Percentiles rank a stretch among this genome's conserved stretches.
Conservation (phyloP, 2,797 vertebrate genomes). For the Anguilla obscura region DNA sequence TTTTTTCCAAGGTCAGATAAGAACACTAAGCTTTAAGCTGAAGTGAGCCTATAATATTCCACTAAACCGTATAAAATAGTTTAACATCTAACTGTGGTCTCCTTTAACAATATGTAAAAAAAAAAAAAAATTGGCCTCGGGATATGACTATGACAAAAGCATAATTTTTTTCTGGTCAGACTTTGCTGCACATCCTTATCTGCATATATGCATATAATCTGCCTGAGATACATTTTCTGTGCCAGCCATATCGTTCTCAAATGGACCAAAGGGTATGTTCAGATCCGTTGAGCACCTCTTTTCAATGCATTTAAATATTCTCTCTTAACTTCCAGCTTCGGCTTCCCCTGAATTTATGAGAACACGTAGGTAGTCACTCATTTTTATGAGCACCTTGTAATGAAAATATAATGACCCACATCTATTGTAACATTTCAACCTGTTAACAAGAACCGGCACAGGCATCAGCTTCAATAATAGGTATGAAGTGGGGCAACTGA, state of each 20-base stretch:
- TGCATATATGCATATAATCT: slow-evolving; percentile 13
- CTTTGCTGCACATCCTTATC: not conserved
- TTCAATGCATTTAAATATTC: slow-evolving; percentile 40
- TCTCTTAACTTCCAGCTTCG: slow-evolving; percentile 25
- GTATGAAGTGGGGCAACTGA: slow-evolving; percentile 32
- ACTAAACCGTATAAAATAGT: not conserved
- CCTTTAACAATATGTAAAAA: not conserved
- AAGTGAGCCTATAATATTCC: not conserved
- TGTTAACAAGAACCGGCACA: slow-evolving; percentile 31
- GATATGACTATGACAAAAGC: not conserved
- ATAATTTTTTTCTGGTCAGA: not conserved
- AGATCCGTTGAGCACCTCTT: slow-evolving; percentile 20
- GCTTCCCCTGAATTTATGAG: slow-evolving; percentile 38
- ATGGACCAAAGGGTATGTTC: slow-evolving; percentile 29
- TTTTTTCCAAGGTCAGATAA: not conserved
- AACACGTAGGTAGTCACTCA: slow-evolving; percentile 42
- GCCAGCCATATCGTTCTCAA: slow-evolving; percentile 13
- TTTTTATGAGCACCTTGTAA: slow-evolving; percentile 51
- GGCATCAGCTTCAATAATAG: slow-evolving; percentile 32
- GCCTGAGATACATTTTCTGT: not conserved
- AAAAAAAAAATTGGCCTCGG: not conserved
- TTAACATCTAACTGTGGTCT: not conserved
- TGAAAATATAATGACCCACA: slow-evolving; percentile 54
- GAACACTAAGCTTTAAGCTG: not conserved
- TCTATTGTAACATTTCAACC: slow-evolving; percentile 47